Base-by-base conservation (phyloP, 2,888 invertebrate species). In the Odontomyia ornata region DNA sequence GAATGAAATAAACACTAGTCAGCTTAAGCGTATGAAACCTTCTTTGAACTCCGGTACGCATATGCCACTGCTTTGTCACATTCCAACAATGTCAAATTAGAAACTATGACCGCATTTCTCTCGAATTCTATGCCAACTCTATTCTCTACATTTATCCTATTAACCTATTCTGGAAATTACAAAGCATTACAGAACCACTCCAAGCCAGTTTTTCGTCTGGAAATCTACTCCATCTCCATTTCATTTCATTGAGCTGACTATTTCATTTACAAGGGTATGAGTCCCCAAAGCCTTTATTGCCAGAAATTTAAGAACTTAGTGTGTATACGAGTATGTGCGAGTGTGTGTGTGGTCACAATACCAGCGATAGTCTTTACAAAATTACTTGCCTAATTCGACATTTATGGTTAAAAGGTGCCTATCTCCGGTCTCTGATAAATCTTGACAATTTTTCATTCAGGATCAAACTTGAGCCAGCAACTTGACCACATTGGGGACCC, bases 401-500 rank as follows among this genome's bases (percentile, higher is more conserved):
- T 73, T 56, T 72, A 57, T 30, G 57, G 56, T 36, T 36, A 9
- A 23, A 72, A 72, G 72, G 72, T 72, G 56, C 30, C 72, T 25
- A 21, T 71, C 27, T 27, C 28, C 9, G 15, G 21, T 21, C 43
- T 36, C 52, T 21, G 72, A 78, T 72, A 78, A 62, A 69, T 71
- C 72, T 76, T 46, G 57, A 30, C 72, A 64, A 78, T 78, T 76
- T 78, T 78, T 76, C 78, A 78, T 76, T 78, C 71, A 56, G 78
- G 78, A 78, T 78, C 76, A 78, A 78, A 76, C 36, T 23, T 56
- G 72, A 72, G 71, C 72, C 52, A 27, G 56, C 76, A 62, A 71
- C 62, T 73, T 36, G 57, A 73, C 57, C 73, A 57, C 71, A 76
- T 57, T 25, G 21, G 13, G 73, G 69, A 36, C 5, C 76, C 65